phyloP scores from a whole-genome alignment of 2,888 invertebrate genomes.

The Physocephala rufipes region DNA sequence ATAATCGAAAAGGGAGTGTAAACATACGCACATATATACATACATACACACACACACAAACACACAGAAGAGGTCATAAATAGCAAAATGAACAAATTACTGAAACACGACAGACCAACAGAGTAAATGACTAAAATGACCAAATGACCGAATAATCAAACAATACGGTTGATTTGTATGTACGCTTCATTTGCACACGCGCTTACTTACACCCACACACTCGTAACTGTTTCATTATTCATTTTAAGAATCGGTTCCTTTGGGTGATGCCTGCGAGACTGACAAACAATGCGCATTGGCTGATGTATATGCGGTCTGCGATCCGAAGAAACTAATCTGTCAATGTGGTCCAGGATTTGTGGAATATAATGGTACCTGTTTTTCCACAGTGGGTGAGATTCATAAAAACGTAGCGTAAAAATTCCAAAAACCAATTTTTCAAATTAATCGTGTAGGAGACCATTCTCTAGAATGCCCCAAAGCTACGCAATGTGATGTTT shows the following conservation, averaged over 20 bases:
- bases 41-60: too few species aligned
- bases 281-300: conserved; percentile 53
- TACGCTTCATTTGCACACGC: too few species aligned
- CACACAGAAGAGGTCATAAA: not conserved
- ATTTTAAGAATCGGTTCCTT: conserved; percentile 48
- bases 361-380: conserved; percentile 49
- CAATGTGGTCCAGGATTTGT: conserved; percentile 52
- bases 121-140: too few species aligned
- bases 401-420: too few species aligned
- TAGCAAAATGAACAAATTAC: not conserved
- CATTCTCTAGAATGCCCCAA: conserved; percentile 40
- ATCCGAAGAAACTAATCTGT: conserved; percentile 47
- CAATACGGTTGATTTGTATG: too few species aligned
- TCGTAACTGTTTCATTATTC: conserved; percentile 4
- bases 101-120: too few species aligned
- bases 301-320: conserved; percentile 54
- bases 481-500: conserved; percentile 48
- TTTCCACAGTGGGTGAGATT: conserved; percentile 45
- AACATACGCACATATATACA: too few species aligned
- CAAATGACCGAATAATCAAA: too few species aligned
- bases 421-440: not conserved
- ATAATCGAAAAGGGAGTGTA: not conserved
- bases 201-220: not conserved
- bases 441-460: not conserved
- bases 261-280: conserved; percentile 54